Conservation (phyloP, 1,140 invertebrate genomes). For the Plutomurus gul region DNA sequence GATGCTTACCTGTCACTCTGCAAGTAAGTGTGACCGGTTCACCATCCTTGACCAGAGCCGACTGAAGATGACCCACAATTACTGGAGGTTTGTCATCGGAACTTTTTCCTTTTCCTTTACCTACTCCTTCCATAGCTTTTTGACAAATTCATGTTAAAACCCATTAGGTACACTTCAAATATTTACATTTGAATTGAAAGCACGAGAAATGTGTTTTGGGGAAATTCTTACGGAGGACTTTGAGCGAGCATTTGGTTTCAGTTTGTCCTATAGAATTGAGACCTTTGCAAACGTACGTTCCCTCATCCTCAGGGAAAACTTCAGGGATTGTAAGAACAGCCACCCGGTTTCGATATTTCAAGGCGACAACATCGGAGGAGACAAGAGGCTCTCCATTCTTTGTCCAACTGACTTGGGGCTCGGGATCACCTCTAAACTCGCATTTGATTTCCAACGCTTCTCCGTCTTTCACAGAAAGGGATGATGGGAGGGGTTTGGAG, state of each 20-base stretch:
- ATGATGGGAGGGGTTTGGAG: slow-evolving; percentile 63
- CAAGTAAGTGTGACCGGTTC: slow-evolving; percentile 82
- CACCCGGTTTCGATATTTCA: slow-evolving; percentile 87
- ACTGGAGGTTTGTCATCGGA: slow-evolving; percentile 73
- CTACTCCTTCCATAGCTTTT: slow-evolving; percentile 68
- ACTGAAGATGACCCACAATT: slow-evolving; percentile 81
- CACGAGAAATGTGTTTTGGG: slow-evolving; percentile 52
- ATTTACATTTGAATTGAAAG: not conserved
- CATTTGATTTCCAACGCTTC: slow-evolving; percentile 76
- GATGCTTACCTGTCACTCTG: slow-evolving; percentile 71
- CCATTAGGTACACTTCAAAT: not conserved
- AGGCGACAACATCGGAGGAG: slow-evolving; percentile 82
- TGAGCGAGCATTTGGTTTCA: slow-evolving; percentile 80
- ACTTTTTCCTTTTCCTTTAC: slow-evolving; percentile 61
- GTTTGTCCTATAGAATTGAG: slow-evolving; percentile 83
- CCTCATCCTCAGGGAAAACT: slow-evolving; percentile 92
- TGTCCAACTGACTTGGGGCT: slow-evolving; percentile 71
- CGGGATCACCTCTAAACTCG: slow-evolving; percentile 80
- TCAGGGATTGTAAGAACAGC: slow-evolving; percentile 85
- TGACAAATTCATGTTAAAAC: not conserved
- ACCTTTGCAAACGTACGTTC: slow-evolving; percentile 83
- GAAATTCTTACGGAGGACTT: slow-evolving; percentile 74
- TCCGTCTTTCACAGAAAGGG: slow-evolving; percentile 74
- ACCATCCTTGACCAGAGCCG: slow-evolving; percentile 80
- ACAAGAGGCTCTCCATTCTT: slow-evolving; percentile 76